Percentiles rank a stretch among this genome's conserved stretches.
phyloP scores from a whole-genome alignment of 2,888 invertebrate genomes.

The Dynastes maya region DNA sequence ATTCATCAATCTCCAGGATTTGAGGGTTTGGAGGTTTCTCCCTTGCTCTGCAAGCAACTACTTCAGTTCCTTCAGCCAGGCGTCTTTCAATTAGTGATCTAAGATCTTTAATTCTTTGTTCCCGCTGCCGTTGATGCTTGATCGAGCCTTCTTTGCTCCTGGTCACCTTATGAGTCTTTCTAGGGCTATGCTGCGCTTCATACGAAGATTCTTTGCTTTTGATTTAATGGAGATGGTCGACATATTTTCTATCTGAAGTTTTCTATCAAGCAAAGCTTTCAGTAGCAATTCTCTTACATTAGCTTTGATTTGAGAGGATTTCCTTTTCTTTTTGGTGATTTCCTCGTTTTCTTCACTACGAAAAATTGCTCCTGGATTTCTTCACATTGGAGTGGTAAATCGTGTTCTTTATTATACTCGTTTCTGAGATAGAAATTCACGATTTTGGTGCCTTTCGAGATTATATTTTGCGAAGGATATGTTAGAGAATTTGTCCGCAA shows the following conservation, averaged over 20 bases:
- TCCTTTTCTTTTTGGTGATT: constrained; percentile 46
- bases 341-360: not conserved
- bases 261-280: constrained; percentile 40
- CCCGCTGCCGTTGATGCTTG: not conserved
- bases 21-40: constrained; percentile 59
- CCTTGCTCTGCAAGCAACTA: constrained; percentile 73
- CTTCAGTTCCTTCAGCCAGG: constrained; percentile 74
- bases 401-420: constrained; percentile 60
- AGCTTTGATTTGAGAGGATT: constrained; percentile 36
- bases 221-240: constrained; percentile 44
- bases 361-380: not conserved
- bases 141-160: constrained; percentile 62
- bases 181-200: not conserved
- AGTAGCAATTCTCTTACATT: constrained; percentile 51
- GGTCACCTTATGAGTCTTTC: constrained; percentile 57
- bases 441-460: constrained; percentile 71
- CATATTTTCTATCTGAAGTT: constrained; percentile 29
- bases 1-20: constrained; percentile 51
- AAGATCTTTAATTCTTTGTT: constrained; percentile 66
- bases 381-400: constrained; percentile 6
- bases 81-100: constrained; percentile 70
- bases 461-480: constrained; percentile 74
- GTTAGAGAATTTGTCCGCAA: constrained; percentile 76
- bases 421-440: constrained; percentile 63
- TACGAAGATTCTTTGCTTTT: constrained; percentile 13